phyloP scores from a whole-genome alignment of 2,888 invertebrate genomes.

The Troides oblongomaculatus region DNA sequence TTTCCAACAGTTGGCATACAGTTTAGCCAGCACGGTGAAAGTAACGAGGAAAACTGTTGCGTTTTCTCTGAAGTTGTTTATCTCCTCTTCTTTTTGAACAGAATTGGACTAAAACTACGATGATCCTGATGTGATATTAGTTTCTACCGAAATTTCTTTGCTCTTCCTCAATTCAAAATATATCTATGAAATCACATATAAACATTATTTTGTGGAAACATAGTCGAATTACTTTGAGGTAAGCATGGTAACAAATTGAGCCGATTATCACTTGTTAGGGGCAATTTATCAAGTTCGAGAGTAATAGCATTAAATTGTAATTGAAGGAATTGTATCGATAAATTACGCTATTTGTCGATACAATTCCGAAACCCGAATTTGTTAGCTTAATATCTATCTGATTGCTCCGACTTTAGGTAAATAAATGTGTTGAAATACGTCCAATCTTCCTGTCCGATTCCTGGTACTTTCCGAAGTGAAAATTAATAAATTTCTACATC shows the following conservation, averaged over 20 bases:
- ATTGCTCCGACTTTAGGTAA: neutral
- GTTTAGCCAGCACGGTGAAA: too few relatives aligned
- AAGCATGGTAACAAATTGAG: conserved; percentile 19
- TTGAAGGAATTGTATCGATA: conserved; percentile 7
- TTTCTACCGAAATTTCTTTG: too few relatives aligned
- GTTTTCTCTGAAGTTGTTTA: too few relatives aligned
- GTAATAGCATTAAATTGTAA: conserved; percentile 18
- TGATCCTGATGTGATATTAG: too few relatives aligned
- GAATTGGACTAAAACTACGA: too few relatives aligned
- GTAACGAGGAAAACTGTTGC: too few relatives aligned
- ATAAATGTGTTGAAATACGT: neutral
- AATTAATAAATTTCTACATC: too few relatives aligned
- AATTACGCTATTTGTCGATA: conserved; percentile 1
- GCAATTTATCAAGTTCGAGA: conserved; percentile 12
- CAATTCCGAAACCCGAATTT: neutral
- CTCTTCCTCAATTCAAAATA: too few relatives aligned
- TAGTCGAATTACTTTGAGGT: conserved; percentile 1
- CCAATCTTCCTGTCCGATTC: too few relatives aligned
- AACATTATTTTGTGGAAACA: neutral
- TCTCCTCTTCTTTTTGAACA: too few relatives aligned
- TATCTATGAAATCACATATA: neutral
- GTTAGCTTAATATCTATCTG: neutral
- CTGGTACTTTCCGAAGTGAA: too few relatives aligned
- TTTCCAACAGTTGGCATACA: too few relatives aligned
- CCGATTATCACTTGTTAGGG: conserved; percentile 19